Evolutionary conservation across 2,113 vertebrate genomes (phyloP).

Genomic region (Protomyctophum bolini): DNA sequence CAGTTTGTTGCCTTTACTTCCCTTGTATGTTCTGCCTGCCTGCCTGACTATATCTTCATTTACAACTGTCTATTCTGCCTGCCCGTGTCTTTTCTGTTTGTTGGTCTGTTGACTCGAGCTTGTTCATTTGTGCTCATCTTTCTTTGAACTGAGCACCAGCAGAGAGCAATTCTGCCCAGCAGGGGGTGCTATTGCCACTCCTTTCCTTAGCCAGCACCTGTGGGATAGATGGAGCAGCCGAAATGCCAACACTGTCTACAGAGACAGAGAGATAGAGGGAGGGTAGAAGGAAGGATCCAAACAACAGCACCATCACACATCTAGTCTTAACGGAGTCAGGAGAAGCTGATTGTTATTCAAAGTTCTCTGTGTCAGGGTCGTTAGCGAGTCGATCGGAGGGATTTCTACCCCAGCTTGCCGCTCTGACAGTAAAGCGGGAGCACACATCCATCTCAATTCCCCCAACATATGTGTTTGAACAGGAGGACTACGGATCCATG

Average conservation of each 20-base stretch:
- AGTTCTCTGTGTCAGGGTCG: constrained; percentile 74
- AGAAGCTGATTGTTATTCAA: constrained; percentile 76
- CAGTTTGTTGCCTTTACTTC: background rate
- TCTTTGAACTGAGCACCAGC: constrained; percentile 1
- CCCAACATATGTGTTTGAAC: constrained; percentile 77
- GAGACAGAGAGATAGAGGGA: constrained; percentile 52
- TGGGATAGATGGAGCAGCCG: constrained; percentile 58
- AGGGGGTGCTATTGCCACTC: constrained; percentile 78
- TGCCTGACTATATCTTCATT: background rate
- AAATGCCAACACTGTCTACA: constrained; percentile 76
- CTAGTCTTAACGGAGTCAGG: constrained; percentile 69
- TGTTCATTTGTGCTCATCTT: background rate
- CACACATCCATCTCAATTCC: constrained; percentile 69
- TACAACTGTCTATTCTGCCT: background rate
- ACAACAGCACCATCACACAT: constrained; percentile 66
- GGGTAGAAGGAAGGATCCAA: constrained; percentile 39
- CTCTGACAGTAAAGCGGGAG: constrained; percentile 43
- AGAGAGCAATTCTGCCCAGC: constrained; percentile 56
- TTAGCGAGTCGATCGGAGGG: constrained; percentile 70
- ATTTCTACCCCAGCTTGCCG: constrained; percentile 57
- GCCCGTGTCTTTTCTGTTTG: too few species aligned
- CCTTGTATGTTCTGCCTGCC: constrained; percentile 1
- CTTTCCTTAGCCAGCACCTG: constrained; percentile 64
- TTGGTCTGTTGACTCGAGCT: background rate
- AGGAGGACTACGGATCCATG: constrained; percentile 57